phyloP scores from a whole-genome alignment of 2,888 invertebrate genomes.

The Malthinus flaveolus region DNA sequence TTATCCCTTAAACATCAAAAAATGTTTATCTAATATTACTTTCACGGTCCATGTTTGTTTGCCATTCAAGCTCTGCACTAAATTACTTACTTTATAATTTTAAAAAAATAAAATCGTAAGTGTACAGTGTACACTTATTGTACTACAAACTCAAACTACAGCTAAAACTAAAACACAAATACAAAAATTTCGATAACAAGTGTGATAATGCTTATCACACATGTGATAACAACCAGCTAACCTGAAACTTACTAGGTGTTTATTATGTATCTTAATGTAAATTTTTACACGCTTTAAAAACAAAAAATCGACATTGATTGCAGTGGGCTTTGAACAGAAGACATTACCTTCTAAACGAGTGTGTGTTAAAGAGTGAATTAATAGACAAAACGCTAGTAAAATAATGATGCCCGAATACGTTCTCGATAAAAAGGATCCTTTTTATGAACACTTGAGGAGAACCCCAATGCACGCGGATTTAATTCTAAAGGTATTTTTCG shows the following conservation, averaged over 20 bases:
- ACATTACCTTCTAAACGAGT: background rate
- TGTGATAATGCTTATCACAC: constrained; percentile 13
- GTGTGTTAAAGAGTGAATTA: background rate
- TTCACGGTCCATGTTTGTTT: too few relatives aligned
- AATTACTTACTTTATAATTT: too few relatives aligned
- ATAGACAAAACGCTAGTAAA: constrained; percentile 1
- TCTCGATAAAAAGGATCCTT: constrained; percentile 43
- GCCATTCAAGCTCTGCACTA: too few relatives aligned
- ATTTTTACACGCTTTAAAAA: constrained; percentile 7
- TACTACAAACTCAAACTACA: too few relatives aligned
- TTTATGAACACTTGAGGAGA: constrained; percentile 37
- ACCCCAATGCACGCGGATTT: constrained; percentile 38
- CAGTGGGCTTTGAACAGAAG: too few relatives aligned
- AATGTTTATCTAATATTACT: too few relatives aligned
- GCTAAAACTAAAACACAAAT: too few relatives aligned
- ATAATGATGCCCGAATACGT: constrained; percentile 48
- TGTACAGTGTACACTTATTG: too few relatives aligned
- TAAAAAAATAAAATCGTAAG: too few relatives aligned
- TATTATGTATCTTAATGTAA: constrained; percentile 12
- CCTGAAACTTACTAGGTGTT: constrained; percentile 1
- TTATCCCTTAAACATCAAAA: too few relatives aligned
- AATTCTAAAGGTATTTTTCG: constrained; percentile 30
- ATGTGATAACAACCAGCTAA: constrained; percentile 8
- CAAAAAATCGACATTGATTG: too few relatives aligned
- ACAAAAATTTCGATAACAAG: constrained; percentile 11